Base-by-base conservation (phyloP, 2,113 vertebrate species). In the Lagenorhynchus albirostris region DNA sequence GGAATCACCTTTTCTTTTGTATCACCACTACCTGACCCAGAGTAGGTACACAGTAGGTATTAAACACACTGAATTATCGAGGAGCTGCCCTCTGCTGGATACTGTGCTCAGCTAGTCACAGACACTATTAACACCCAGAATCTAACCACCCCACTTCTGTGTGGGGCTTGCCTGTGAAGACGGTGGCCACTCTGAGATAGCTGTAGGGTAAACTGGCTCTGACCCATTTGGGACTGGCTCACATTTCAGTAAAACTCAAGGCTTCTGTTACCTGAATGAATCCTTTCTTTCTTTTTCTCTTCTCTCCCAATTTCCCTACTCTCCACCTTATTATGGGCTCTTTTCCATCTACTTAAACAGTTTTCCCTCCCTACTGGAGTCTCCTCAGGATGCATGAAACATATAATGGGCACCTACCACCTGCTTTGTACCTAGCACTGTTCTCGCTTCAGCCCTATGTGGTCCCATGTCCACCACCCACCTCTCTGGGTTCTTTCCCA, bases 391-490 rank as follows among this genome's bases (percentile, higher is more conserved):
- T 1, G 2, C 17, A 7, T 26, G 53, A 23, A 58, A 38, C 12
- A 53, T 4, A 21, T 7, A 20, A 1, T 13, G 4, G 41, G 36
- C 23, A 23, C 11, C 17, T 0, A 5, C 2, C 26, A 3, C 0
- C 3, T 20, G 12, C 36, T 85, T 23, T 9, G 13, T 4, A 3
- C 25, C 67, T 17, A 68, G 36, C 20, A 3, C 21, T 5, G 0
- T 7, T 55, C 29, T 36, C 31, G 3, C 3, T 53, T 50, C 14
- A 74, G 31, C 3, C 25, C 3, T 13, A 6, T 0, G 1, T 62
- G 41, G 14, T 33, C 25, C 36, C 12, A 1, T 10, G 29, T 9
- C 74, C 44, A 8, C 5, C 25, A 17, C 1, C 33, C 1, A 21
- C 5, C 2, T 23, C 26, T 50, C 47, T 65, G 13, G 21, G 53